Evolutionary conservation across 2,888 invertebrate genomes (phyloP), one percentile per base, ranked within the genome.

Genomic region (Dynastes maya): DNA sequence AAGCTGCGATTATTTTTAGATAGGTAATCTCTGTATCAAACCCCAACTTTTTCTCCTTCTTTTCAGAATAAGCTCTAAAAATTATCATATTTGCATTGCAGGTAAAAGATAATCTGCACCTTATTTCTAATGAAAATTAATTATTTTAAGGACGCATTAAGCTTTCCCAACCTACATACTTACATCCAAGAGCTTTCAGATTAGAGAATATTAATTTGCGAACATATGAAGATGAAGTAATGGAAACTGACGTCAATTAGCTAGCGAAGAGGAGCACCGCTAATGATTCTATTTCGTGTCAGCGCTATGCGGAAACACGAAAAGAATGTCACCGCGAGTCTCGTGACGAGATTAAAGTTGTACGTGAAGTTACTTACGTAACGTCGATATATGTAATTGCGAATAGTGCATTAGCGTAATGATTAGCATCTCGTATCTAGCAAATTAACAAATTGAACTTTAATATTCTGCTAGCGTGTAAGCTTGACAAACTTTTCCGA

Each of bases 281-380:
- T 58, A 58, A 58, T 27, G 55, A 27, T 58, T 58, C 55, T 58
- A 58, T 58, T 58, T 22, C 55, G 55, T 58, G 55, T 22, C 55
- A 27, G 4, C 55, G 16, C 22, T 58, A 16, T 22, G 22, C 55
- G 55, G 55, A 58, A 58, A 58, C 55, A 22, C n/a, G 55, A 58
- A 58, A 45, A 58, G 55, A 58, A 58, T 58, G 55, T 22, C 55
- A 58, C 8, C 55, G 16, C 55, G 55, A 58, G 55, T 58, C 22
- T 58, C 55, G 55, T 22, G 16, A 58, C 55, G 8, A 8, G 55
- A 58, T 58, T 58, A 58, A 58, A 58, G 55, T 58, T 16, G 27
- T 58, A 58, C 16, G 27, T 5, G 22, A 58, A 58, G 16, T 58
- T 8, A 16, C 8, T 58, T 58, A 58, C 8, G 8, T 16, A 58